Base-by-base conservation (phyloP, 2,797 vertebrate genomes). In the Melanotaenia maccullochi region DNA sequence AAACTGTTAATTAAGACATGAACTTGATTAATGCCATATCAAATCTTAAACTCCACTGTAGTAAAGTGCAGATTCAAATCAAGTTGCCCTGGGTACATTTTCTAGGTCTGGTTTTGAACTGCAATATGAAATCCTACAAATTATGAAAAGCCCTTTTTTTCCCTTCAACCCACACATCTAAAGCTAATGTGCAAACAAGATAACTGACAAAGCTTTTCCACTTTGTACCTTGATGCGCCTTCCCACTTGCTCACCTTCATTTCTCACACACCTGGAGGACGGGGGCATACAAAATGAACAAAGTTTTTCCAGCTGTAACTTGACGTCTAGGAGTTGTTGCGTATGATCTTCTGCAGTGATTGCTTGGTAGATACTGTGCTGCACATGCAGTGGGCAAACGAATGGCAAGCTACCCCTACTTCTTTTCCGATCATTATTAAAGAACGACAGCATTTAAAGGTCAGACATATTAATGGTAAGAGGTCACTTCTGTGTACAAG, bases 41-140 rank as follows among this genome's bases (percentile, higher is more conserved):
- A 96, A 96, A 94, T 95, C 89, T 94, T 94, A 95, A 93, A 95
- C 92, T 92, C 93, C 87, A 87, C 93, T 92, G 95, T 95, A 94
- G 93, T 97, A 97, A 98, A 97, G 97, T 98, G 97, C 97, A 96
- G 95, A 94, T 95, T 95, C 94, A 94, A 91, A 95, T 94, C 93
- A 95, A 93, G 88, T 96, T 94, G 96, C 95, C 96, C 96, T 88
- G 88, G 88, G 87, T 90, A 90, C 89, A 89, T 92, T 92, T 85
- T 93, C 89, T 88, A 91, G 86, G 92, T 93, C 94, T 87, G 90
- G 85, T 93, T 92, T 90, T 90, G 84, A 94, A 88, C 91, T 89
- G 85, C 87, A 84, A 90, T 86, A 87, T 90, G 88, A 92, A 93
- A 85, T 87, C 87, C 79, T 89, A 88, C 56, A 91, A 95, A 92